Percentiles rank a stretch among this genome's conserved stretches.
phyloP scores from a whole-genome alignment of 2,888 invertebrate species.

The Mesorhabditis sp. region DNA sequence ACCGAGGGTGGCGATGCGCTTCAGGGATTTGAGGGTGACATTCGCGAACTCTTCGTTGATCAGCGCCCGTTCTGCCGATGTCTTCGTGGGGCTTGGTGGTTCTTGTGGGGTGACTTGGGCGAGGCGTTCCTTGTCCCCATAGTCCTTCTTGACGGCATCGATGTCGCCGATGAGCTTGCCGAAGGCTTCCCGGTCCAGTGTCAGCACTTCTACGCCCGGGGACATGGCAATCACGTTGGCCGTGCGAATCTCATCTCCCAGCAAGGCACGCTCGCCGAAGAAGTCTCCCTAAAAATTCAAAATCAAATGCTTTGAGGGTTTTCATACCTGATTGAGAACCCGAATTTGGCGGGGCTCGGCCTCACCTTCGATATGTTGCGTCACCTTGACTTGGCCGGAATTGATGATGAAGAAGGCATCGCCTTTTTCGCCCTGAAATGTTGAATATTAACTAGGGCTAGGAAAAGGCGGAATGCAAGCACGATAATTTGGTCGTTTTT shows the following conservation, averaged over 20 bases:
- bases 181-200: constrained; percentile 74
- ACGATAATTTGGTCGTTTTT: too few species aligned
- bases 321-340: constrained; percentile 62
- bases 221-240: constrained; percentile 83
- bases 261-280: constrained; percentile 82
- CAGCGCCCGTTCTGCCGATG: constrained; percentile 12
- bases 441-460: neutral
- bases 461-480: neutral
- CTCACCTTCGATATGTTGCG: constrained; percentile 59
- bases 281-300: constrained; percentile 69
- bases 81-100: constrained; percentile 39
- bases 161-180: constrained; percentile 79
- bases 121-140: constrained; percentile 66
- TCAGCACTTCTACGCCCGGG: constrained; percentile 80
- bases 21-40: constrained; percentile 75
- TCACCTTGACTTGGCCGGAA: constrained; percentile 64
- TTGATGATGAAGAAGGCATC: constrained; percentile 87
- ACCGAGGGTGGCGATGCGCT: constrained; percentile 79
- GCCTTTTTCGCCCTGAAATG: constrained; percentile 62
- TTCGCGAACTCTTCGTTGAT: constrained; percentile 65
- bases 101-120: constrained; percentile 35
- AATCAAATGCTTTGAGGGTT: neutral
- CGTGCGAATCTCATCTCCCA: constrained; percentile 78
- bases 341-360: constrained; percentile 70
- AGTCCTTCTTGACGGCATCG: constrained; percentile 73